A percentile compares a stretch with the other conserved stretches of the same genome.
Evolutionary conservation across 2,113 vertebrate species (phyloP).

Genomic region (Tupaia chinensis): DNA sequence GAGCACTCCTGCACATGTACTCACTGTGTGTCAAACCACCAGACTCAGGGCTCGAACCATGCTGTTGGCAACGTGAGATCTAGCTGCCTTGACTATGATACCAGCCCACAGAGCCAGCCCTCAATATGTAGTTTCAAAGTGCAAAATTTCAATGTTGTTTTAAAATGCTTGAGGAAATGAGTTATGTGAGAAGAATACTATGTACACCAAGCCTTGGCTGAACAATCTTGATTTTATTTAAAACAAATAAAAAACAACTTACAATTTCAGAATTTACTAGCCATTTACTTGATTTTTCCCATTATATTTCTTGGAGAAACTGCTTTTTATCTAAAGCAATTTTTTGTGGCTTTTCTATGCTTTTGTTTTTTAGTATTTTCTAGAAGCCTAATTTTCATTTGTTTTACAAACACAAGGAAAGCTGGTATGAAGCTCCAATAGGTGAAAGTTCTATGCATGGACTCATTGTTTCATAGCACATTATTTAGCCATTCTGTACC

Average conservation of each 20-base stretch:
- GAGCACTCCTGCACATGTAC: no score
- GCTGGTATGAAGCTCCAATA: not conserved
- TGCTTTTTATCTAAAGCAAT: not conserved
- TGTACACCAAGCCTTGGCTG: not conserved
- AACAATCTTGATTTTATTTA: not conserved
- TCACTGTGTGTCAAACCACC: no score
- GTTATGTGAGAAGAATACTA: not conserved
- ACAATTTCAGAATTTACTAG: not conserved
- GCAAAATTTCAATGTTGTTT: not conserved
- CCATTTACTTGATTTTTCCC: not conserved
- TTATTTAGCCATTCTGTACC: not conserved
- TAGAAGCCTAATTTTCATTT: conserved; percentile 5
- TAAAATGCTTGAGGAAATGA: not conserved
- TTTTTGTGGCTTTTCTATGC: not conserved
- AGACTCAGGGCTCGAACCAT: no score
- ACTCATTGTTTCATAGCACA: not conserved
- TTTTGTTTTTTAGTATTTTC: conserved; percentile 7
- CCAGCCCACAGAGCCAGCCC: not conserved
- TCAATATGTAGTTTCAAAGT: not conserved
- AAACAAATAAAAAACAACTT: conserved; percentile 1
- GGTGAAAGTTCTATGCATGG: not conserved
- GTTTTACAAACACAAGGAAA: not conserved
- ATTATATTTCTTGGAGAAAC: not conserved
- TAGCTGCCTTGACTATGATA: no score
- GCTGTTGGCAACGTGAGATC: no score